Evolutionary conservation across 1,140 invertebrate genomes (phyloP), one percentile per base, ranked within the genome.

Genomic region (Conus ventricosus): DNA sequence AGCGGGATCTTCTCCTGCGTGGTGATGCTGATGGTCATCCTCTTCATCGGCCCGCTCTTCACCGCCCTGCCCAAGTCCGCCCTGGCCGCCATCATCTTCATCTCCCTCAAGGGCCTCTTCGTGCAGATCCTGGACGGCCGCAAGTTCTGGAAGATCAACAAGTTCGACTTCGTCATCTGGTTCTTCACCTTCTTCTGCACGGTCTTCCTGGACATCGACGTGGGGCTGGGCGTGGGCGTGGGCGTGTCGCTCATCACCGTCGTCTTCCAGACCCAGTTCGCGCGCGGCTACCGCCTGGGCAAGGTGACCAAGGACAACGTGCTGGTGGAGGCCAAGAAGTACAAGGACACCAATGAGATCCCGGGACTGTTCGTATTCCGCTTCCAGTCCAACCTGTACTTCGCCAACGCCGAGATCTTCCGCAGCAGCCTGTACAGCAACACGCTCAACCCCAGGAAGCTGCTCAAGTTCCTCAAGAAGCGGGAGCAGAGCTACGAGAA

Each of bases 341-440:
- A 90, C 54, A 83, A 17, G 67, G 88, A 89, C 71, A 87, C 87
- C 75, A 84, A 53, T 17, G 88, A 90, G 81, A 91, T 94, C 84
- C 92, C 93, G 10, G 94, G 95, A 17, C 91, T 96, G 20, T 95
- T 94, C 85, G 93, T 96, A 6, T 96, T 95, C 92, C 93, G 95
- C 54, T 96, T 96, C 90, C 94, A 95, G 71, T 93, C 95, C 25
- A 94, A 95, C 25, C 84, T 96, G 25, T 96, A 95, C 90, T 96
- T 95, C 90, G 95, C 95, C 5, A 96, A 95, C 91, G 94, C 95
- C 3, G 95, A 96, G 91, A 94, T 94, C 39, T 96, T 96, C 90
- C 91, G 92, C 67, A 94, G 87, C 83, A 92, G 88, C 27, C 90
- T 94, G 23, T 94, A 94, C 84, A 91, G 89, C 71, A 84, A 90